Conservation (phyloP, 2,113 vertebrate species). For the Vombatus ursinus region DNA sequence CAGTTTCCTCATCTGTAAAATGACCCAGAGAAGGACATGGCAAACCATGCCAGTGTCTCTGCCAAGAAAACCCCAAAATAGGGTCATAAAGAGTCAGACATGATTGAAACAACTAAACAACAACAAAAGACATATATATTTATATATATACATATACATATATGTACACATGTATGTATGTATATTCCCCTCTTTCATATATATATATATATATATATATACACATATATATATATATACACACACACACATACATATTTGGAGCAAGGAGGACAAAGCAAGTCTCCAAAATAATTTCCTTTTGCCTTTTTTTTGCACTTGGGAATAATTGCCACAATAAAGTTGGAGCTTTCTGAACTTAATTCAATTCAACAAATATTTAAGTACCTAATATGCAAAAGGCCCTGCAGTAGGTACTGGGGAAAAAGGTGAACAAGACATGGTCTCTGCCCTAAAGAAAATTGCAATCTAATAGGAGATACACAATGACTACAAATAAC, state of each 20-base stretch:
- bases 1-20: not conserved
- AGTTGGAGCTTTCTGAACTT: not conserved
- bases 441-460: not conserved
- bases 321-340: not conserved
- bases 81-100: not conserved
- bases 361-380: not conserved
- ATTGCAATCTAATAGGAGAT: not conserved
- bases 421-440: not conserved
- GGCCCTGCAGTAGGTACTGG: not conserved
- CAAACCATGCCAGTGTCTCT: not conserved
- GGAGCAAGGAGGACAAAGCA: not conserved
- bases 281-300: not conserved
- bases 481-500: not conserved
- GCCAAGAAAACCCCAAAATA: not conserved
- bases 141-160: too few relatives aligned
- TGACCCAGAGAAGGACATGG: not conserved
- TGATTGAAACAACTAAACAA: not conserved
- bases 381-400: not conserved
- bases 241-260: too few relatives aligned
- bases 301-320: not conserved
- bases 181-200: too few relatives aligned
- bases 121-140: not conserved
- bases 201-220: too few relatives aligned
- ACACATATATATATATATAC: too few relatives aligned
- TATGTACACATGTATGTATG: too few relatives aligned